Base-by-base conservation (phyloP, 2,797 vertebrate genomes). In the Sebastes hubbsi region DNA sequence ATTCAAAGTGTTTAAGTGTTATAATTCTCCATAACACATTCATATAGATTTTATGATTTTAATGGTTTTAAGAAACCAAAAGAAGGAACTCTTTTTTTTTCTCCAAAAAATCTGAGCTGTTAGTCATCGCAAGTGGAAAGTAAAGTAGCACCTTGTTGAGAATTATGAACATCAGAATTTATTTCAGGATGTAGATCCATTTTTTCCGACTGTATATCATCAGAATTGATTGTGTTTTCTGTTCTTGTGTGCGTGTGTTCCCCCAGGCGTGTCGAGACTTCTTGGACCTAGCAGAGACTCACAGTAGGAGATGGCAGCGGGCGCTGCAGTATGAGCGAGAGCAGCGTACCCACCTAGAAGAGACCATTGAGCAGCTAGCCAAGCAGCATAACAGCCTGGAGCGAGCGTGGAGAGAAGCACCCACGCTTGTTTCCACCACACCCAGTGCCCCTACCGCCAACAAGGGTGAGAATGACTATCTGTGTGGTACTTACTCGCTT, bases 311-410 rank as follows among this genome's bases (percentile, higher is more conserved):
- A 95, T 99, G 98, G 99, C 98, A 99, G 92, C 97, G 98, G n/a
- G 97, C 96, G 0, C 96, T 99, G 89, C 98, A 98, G 94, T 97
- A 98, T 97, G 99, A 99, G 95, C 96, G 97, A 42, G 99, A 99
- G 92, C 99, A 99, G 94, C 95, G 99, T 0, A 93, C 95, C 78
- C 98, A 97, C 75, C 96, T 99, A 91, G 98, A 99, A 90, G 98
- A 99, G 89, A 99, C 99, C 90, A 98, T 99, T 10, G 98, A 99
- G 94, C 98, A 99, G 94, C 74, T 99, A 87, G 99, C 99, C 93
- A 99, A 98, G 90, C 98, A 99, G 92, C 98, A 99, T 95, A 99
- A 99, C 95, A 99, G 97, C 94, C 96, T 99, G 88, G 99, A 99
- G 91, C 94, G 97, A 10, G 99, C 99, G 94, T 99, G 98, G 95